Evolutionary conservation across 2,888 invertebrate species (phyloP), one percentile per base, ranked within the genome.

Genomic region (Cheilosia urbana): DNA sequence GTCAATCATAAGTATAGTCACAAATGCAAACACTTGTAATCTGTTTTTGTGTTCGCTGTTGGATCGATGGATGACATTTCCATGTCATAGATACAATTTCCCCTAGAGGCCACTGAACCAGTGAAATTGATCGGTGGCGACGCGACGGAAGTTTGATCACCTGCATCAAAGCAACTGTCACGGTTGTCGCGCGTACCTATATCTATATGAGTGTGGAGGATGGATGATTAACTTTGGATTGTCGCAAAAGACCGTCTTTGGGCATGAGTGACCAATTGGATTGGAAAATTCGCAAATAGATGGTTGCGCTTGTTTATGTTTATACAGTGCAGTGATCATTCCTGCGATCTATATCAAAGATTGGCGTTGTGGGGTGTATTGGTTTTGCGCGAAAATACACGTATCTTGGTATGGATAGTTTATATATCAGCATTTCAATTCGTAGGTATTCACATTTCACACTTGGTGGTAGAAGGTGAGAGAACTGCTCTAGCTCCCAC

Each of bases 101-200:
- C 81, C 85, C 80, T 37, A 81, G 85, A 81, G 85, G 85, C 76
- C 85, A 85, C 85, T 85, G 81, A 85, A 85, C 85, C 76, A 77
- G 62, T 81, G 85, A 81, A 85, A 85, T 81, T 85, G 85, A 85
- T 85, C 85, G 76, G 81, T 84, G 84, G 51, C 49, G 49, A 21
- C 21, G 85, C 81, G 85, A 77, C 85, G 85, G 85, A 85, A 85
- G 81, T 81, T 75, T 81, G 81, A 85, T 85, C 76, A 85, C 85
- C 68, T 81, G 71, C 76, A 62, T 85, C 68, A 80, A 77, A 77
- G 72, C 80, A 81, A 85, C 85, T 85, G 85, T 85, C 85, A 81
- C 47, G 81, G 76, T 85, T 85, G 85, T 76, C 76, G 85, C 73
- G 73, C 66, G 72, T 19, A 77, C 77, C 72, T 80, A 71, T 27